phyloP scores from a whole-genome alignment of 2,113 vertebrate genomes.

The Eleginops maclovinus region DNA sequence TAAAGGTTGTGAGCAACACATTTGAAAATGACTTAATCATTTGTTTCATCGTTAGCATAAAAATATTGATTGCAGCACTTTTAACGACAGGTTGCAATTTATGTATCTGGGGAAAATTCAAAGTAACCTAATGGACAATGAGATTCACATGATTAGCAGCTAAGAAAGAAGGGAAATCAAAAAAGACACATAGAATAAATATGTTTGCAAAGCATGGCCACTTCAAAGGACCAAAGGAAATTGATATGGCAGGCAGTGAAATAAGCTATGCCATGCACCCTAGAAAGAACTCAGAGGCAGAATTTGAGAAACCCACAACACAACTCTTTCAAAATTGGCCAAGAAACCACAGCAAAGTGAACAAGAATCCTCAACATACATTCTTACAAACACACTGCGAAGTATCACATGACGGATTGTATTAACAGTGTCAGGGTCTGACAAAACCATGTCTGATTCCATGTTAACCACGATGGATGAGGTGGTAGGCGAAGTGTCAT shows the following conservation, averaged over 20 bases:
- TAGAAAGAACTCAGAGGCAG: constrained; percentile 28
- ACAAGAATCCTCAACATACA: constrained; percentile 47
- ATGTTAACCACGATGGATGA: constrained; percentile 60
- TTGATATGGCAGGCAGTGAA: constrained; percentile 28
- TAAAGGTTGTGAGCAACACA: too few relatives aligned
- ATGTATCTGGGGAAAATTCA: too few relatives aligned
- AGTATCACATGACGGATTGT: constrained; percentile 51
- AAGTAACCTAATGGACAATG: too few relatives aligned
- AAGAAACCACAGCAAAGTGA: constrained; percentile 64
- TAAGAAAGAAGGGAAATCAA: background rate
- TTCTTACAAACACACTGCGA: constrained; percentile 38
- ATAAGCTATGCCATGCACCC: constrained; percentile 12
- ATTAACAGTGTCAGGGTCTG: constrained; percentile 49
- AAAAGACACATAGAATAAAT: constrained; percentile 27
- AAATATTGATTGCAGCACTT: too few relatives aligned
- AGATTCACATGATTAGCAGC: constrained; percentile 4
- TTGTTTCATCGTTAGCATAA: too few relatives aligned
- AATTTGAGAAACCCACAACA: constrained; percentile 53
- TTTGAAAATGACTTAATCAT: too few relatives aligned
- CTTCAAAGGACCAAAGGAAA: constrained; percentile 32
- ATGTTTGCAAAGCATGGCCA: constrained; percentile 25
- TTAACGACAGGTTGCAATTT: too few relatives aligned
- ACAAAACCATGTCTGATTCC: constrained; percentile 36
- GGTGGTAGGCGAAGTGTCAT: constrained; percentile 41
- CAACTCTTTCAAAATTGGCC: constrained; percentile 16